Evolutionary conservation across 1,140 invertebrate species (phyloP).

Genomic region (Rhopalosiphum padi): DNA sequence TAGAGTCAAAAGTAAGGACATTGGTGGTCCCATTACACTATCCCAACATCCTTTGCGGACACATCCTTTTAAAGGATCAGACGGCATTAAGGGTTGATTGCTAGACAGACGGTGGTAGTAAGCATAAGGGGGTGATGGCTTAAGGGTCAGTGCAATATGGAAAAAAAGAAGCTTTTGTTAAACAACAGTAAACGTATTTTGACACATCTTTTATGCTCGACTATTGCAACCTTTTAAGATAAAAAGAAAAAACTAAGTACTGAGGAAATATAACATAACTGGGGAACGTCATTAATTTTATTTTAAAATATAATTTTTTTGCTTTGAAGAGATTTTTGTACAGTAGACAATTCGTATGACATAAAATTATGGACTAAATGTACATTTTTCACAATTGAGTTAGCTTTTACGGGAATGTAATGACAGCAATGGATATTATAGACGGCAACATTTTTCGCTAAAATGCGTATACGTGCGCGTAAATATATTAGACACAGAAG

Average conservation of each 20-base stretch:
- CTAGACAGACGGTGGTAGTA: slow-evolving; percentile 2
- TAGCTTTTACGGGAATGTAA: not conserved
- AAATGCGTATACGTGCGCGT: not conserved
- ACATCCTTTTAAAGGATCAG: slow-evolving; percentile 56
- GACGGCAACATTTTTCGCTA: not conserved
- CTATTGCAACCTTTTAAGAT: slow-evolving; percentile 32
- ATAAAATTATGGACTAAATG: not conserved
- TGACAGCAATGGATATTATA: not conserved
- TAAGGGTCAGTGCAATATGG: slow-evolving; percentile 18
- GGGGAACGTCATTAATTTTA: not conserved
- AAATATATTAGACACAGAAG: not conserved
- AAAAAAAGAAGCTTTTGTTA: slow-evolving; percentile 52
- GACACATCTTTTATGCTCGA: slow-evolving; percentile 31
- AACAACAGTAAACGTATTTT: slow-evolving; percentile 49
- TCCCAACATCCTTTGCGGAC: not conserved
- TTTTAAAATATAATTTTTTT: not conserved
- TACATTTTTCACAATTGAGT: not conserved
- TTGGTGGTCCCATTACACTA: not conserved
- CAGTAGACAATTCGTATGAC: not conserved
- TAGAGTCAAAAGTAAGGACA: slow-evolving; percentile 18
- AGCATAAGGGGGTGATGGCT: not conserved
- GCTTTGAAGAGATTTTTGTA: not conserved
- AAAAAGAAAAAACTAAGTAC: not conserved
- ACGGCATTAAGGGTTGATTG: slow-evolving; percentile 52
- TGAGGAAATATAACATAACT: not conserved